Conservation (phyloP, 1,140 invertebrate species). For the Orius insidiosus region DNA sequence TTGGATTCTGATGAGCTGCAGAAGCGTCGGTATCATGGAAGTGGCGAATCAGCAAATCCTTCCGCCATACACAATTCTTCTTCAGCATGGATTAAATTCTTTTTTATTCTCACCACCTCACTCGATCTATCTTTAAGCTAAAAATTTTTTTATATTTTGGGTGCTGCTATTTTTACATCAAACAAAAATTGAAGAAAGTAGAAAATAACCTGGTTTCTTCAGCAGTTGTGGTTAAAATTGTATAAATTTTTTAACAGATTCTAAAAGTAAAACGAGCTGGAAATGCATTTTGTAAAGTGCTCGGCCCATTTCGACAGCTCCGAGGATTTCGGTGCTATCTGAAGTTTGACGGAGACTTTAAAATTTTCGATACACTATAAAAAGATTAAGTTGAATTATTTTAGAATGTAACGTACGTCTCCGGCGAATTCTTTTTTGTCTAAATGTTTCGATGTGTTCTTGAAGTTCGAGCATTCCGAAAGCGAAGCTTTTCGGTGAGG, state of each 20-base stretch:
- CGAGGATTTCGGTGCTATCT: slow-evolving; percentile 38
- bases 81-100: slow-evolving; percentile 30
- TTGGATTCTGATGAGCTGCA: slow-evolving; percentile 43
- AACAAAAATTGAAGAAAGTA: neutral
- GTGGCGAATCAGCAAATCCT: slow-evolving; percentile 30
- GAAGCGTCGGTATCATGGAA: slow-evolving; percentile 32
- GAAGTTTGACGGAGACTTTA: slow-evolving; percentile 55
- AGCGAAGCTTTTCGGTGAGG: slow-evolving; percentile 61
- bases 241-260: slow-evolving; percentile 83
- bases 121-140: slow-evolving; percentile 36
- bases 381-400: slow-evolving; percentile 21
- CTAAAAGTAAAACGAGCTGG: slow-evolving; percentile 74
- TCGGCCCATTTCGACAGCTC: slow-evolving; percentile 55
- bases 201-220: slow-evolving; percentile 29
- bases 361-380: slow-evolving; percentile 51
- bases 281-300: slow-evolving; percentile 86
- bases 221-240: slow-evolving; percentile 35
- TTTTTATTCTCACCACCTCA: slow-evolving; percentile 34
- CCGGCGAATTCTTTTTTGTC: slow-evolving; percentile 78
- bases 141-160: slow-evolving; percentile 18
- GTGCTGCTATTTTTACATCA: neutral
- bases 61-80: slow-evolving; percentile 32
- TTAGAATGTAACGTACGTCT: slow-evolving; percentile 45
- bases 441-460: slow-evolving; percentile 88
- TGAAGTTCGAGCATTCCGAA: slow-evolving; percentile 84